Base-by-base conservation (phyloP, 2,113 vertebrate species). In the Agapornis roseicollis region DNA sequence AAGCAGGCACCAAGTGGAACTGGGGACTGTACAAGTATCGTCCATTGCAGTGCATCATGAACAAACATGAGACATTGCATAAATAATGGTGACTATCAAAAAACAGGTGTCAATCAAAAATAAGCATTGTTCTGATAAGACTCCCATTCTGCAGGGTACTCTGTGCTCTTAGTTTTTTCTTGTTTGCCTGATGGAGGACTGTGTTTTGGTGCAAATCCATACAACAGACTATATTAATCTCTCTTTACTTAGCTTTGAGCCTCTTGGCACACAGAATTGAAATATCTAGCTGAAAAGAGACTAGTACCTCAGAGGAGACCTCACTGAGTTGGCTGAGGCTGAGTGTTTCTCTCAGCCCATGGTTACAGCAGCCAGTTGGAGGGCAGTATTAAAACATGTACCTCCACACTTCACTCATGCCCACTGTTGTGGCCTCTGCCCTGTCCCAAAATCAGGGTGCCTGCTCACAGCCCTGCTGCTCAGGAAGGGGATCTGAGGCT, bases 11-110 rank as follows among this genome's bases (percentile, higher is more conserved):
- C 60, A 73, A 70, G 25, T 20, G 42, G 31, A 64, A 65, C 33
- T 49, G 7, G 0, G 25, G n/a, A 37, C 56, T 7, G 3, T 50
- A 52, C 35, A 41, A 55, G 18, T 50, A 17, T 24, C 0, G 0
- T 31, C 39, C 7, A 0, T 44, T 58, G 22, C 42, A 85, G 49
- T 0, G 1, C 13, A 39, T 31, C 49, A 49, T 25, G 29, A 84
- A 77, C 22, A 66, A 89, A 76, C 35, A 29, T 2, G 9, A 80
- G 49, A 44, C 31, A 61, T 53, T 11, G 3, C 37, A 77, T 28
- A 88, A 86, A 1, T 46, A 73, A 15, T 1, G 9, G 60, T 63
- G 46, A 66, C 29, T 28, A 49, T 39, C 1, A 50, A 56, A 53
- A 61, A 78, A 42, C 46, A 53, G 1, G 7, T 4, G 0, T 17